These are phyloP conservation scores for Aspiorhynchus laticeps DNA, from an alignment of 2,113 vertebrate genomes.

Conservation along the genomic window DNA sequence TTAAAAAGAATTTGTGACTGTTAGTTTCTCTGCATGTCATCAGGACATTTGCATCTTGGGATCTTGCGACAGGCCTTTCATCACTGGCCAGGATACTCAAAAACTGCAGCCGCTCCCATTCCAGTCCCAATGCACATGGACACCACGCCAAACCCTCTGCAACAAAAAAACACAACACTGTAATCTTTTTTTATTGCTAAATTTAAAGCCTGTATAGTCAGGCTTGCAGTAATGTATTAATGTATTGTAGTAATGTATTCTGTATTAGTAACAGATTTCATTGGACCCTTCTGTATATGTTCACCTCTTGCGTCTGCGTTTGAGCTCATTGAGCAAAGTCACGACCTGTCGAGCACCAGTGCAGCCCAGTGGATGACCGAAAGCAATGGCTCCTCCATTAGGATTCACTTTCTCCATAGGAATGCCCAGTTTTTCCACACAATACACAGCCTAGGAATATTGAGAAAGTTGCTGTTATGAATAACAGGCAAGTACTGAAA, in stretches of 20 bases:
- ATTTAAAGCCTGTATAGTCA: too few species aligned
- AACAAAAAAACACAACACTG: constrained; percentile 38
- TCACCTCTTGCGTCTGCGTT: constrained; percentile 82
- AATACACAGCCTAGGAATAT: constrained; percentile 82
- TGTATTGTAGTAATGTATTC: too few species aligned
- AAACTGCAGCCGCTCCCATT: constrained; percentile 93
- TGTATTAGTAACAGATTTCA: too few species aligned
- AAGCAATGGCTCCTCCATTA: constrained; percentile 90
- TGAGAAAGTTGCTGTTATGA: not conserved
- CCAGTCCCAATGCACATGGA: constrained; percentile 98
- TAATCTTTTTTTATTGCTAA: not conserved
- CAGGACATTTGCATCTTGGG: not conserved
- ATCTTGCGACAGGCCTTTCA: not conserved
- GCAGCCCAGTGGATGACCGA: constrained; percentile 93
- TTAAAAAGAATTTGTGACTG: not conserved
- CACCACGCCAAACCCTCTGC: constrained; percentile 84
- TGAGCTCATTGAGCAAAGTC: constrained; percentile 87
- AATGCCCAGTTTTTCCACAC: constrained; percentile 87
- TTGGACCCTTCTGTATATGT: too few species aligned
- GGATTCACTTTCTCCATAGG: constrained; percentile 89
- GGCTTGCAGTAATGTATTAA: too few species aligned
- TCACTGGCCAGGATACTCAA: constrained; percentile 82
- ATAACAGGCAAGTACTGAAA: not conserved
- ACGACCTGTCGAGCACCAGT: constrained; percentile 87
- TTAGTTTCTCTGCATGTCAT: constrained; percentile 11